Evolutionary conservation across 2,888 invertebrate species (phyloP).

Genomic region (Ypsolopha sequella): DNA sequence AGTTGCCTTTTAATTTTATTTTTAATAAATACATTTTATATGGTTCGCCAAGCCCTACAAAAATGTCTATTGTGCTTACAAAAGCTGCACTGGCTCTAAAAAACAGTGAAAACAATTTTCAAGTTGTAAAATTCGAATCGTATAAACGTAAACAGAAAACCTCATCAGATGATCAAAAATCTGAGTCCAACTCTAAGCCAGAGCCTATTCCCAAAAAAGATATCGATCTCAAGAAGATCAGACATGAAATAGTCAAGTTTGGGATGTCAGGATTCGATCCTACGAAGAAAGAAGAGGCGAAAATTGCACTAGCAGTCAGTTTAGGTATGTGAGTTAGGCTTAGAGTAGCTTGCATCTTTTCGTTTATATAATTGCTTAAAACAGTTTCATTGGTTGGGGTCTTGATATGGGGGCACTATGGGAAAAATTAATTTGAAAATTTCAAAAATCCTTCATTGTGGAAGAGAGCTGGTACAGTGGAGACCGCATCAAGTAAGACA

Average conservation of each 20-base stretch:
- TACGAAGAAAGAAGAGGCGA: constrained; percentile 81
- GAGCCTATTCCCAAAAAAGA: constrained; percentile 37
- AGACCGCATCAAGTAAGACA: too few species aligned
- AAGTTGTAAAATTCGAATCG: constrained; percentile 61
- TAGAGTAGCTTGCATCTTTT: not conserved
- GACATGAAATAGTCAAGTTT: constrained; percentile 87
- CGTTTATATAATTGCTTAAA: not conserved
- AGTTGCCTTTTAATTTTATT: too few species aligned
- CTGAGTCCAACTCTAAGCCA: not conserved
- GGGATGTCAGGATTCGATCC: constrained; percentile 83
- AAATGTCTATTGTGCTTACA: constrained; percentile 54
- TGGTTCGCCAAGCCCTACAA: not conserved
- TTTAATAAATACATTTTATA: not conserved
- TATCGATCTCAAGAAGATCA: constrained; percentile 80
- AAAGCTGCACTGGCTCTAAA: constrained; percentile 62
- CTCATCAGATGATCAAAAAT: constrained; percentile 14
- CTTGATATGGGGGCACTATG: too few species aligned
- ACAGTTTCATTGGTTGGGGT: not conserved
- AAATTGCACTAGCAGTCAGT: constrained; percentile 81
- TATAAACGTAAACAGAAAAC: constrained; percentile 62
- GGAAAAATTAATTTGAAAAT: too few species aligned
- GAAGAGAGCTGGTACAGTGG: too few species aligned
- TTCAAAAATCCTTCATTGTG: too few species aligned
- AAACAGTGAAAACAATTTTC: constrained; percentile 47
- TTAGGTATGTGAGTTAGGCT: constrained; percentile 64